Conservation (phyloP, 1,140 invertebrate species). For the Pristionchus pacificus region DNA sequence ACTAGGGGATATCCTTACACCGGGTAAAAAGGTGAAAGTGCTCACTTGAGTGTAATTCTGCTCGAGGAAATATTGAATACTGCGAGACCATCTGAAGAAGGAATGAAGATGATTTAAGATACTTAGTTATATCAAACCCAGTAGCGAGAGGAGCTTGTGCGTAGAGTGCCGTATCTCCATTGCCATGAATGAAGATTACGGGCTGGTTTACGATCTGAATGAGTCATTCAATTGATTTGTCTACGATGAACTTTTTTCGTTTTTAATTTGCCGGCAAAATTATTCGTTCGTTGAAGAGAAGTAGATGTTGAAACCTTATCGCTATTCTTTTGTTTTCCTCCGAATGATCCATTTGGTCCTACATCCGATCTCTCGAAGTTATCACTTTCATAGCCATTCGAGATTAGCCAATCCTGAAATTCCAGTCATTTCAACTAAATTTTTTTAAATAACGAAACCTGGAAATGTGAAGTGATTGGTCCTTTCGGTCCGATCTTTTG, state of each 20-base stretch:
- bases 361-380: constrained; percentile 53
- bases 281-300: too few species aligned
- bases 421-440: too few species aligned
- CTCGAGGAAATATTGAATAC: constrained; percentile 56
- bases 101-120: constrained; percentile 13
- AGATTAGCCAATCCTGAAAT: constrained; percentile 54
- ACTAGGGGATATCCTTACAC: too few species aligned
- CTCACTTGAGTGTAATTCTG: constrained; percentile 41
- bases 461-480: constrained; percentile 37
- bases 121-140: constrained; percentile 24
- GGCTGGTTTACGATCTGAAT: constrained; percentile 45
- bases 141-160: constrained; percentile 53
- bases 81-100: constrained; percentile 42
- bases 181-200: constrained; percentile 53
- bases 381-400: constrained; percentile 54
- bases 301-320: too few species aligned
- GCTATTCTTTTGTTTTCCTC: constrained; percentile 39
- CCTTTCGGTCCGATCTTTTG: constrained; percentile 29
- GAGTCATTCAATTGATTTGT: constrained; percentile 21
- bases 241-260: background rate
- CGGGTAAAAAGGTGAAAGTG: too few species aligned
- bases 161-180: constrained; percentile 53
- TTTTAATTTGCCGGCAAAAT: too few species aligned
- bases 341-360: constrained; percentile 55
- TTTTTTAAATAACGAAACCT: too few species aligned